Base-by-base conservation (phyloP, 2,888 invertebrate genomes). In the Fragum fragum region DNA sequence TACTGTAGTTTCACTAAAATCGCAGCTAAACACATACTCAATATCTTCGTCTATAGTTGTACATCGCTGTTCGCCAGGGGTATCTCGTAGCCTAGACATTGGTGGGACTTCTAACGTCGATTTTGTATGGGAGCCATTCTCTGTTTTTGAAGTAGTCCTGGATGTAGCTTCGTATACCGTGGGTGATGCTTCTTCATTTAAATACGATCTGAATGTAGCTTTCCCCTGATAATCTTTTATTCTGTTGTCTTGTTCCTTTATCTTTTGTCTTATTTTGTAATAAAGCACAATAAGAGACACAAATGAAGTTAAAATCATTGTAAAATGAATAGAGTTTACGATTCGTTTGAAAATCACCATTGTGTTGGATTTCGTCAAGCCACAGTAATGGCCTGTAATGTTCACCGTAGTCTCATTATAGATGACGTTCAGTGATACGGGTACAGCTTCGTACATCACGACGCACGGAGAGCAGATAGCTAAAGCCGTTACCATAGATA, bases 341-440 rank as follows among this genome's bases (percentile, higher is more conserved):
- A 42, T 26, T 26, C 39, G n/a, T 39, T 23, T 68, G 14, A 42
- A 21, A 21, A 42, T n/a, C n/a, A 6, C 21, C 23, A 68, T 11
- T 3, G 14, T 23, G 14, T 1, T 16, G 16, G 14, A 21, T 26
- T 68, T 68, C 1, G 42, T 42, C 39, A 42, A 42, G 23, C 42
- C 42, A 23, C 68, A 68, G 42, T 68, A 39, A 68, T 68, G 42
- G 3, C 68, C 68, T 2, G 42, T 42, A 21, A 68, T 42, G 26
- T 59, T 59, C 3, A 28, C 26, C 26, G 6, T 26, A 14, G 68
- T 68, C 6, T 14, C 16, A 68, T 68, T 42, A 21, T 16, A 68
- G 0, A 1, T 21, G 23, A 68, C 68, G n/a, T 2, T 23, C n/a
- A 68, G 26, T 14, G 2, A 16, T 2, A 68, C 39, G 3, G 68